These are phyloP conservation scores for Amazona ochrocephala DNA, from an alignment of 2,797 vertebrate species.

Conservation along the genomic window DNA sequence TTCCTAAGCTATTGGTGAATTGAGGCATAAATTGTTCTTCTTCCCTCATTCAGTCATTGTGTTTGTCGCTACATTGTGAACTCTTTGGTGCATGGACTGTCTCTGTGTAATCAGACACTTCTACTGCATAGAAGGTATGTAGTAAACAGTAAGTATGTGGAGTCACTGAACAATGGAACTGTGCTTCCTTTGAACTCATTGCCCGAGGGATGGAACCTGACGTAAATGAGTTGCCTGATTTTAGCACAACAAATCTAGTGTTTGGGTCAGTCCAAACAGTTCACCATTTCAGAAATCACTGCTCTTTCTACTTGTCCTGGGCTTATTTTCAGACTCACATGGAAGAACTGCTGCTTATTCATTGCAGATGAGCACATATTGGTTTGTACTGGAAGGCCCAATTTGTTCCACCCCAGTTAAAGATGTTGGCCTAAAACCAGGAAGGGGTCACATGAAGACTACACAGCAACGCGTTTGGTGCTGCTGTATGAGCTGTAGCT, in stretches of 20 bases:
- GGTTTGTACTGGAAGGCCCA: conserved; percentile 42
- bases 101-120: background rate
- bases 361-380: background rate
- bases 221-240: background rate
- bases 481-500: background rate
- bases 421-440: conserved; percentile 16
- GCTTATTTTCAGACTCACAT: background rate
- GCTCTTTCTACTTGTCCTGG: background rate
- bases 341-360: background rate
- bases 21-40: background rate
- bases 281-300: background rate
- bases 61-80: accelerated
- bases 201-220: background rate
- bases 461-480: background rate
- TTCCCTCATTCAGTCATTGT: background rate
- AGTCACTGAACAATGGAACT: background rate
- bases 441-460: background rate
- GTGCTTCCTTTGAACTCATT: background rate
- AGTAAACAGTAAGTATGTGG: accelerated
- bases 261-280: background rate
- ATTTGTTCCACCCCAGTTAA: conserved; percentile 64
- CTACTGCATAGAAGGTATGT: background rate
- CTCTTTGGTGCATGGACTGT: accelerated
- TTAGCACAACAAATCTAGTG: background rate
- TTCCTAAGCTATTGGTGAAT: background rate